Conservation (phyloP, 2,888 invertebrate genomes). For the Neoitamus cyanurus region DNA sequence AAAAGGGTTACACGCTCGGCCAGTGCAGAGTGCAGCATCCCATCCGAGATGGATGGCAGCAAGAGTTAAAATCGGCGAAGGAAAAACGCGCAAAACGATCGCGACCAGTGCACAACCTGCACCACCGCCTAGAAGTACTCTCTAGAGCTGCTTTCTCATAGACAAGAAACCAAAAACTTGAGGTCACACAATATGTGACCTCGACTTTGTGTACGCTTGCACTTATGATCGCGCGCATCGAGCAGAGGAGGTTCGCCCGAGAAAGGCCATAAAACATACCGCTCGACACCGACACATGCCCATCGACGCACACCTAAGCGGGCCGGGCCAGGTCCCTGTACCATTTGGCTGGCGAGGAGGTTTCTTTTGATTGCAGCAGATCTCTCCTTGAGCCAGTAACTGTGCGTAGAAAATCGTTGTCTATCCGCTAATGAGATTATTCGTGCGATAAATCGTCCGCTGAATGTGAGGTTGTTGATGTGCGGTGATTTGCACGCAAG, state of each 20-base stretch:
- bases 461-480: constrained; percentile 12
- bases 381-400: constrained; percentile 33
- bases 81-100: constrained; percentile 6
- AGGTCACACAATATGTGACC: constrained; percentile 47
- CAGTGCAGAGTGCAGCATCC: constrained; percentile 5
- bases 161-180: constrained; percentile 28
- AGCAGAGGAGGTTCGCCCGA: not conserved
- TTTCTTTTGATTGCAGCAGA: constrained; percentile 12
- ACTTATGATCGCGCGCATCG: constrained; percentile 44
- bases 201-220: constrained; percentile 45
- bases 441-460: constrained; percentile 35
- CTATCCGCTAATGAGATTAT: constrained; percentile 34
- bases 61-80: not conserved
- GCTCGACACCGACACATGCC: not conserved
- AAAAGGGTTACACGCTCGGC: constrained; percentile 24
- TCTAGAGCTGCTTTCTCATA: constrained; percentile 40
- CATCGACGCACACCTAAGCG: not conserved
- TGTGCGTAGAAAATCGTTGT: constrained; percentile 40
- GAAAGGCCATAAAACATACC: constrained; percentile 29
- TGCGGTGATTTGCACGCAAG: constrained; percentile 24
- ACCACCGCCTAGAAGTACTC: not conserved
- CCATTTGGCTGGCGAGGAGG: constrained; percentile 19
- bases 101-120: not conserved
- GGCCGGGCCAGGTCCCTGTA: not conserved
- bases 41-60: not conserved